Percentiles rank a stretch among this genome's conserved stretches.
phyloP scores from a whole-genome alignment of 2,113 vertebrate species.

The Eretmochelys imbricata region DNA sequence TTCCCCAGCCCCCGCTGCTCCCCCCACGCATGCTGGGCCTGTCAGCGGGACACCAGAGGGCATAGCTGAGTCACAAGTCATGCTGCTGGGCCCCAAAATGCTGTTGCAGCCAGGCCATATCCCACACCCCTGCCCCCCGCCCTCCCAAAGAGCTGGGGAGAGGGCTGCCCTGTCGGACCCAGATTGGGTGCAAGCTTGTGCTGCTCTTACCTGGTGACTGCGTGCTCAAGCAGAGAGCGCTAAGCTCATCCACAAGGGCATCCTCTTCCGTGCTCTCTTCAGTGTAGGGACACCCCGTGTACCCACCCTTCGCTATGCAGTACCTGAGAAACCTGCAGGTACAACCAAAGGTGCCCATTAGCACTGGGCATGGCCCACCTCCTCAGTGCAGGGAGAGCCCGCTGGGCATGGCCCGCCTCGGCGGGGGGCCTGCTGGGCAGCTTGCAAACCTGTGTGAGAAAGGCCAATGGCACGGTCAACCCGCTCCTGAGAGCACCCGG shows the following conservation, averaged over 20 bases:
- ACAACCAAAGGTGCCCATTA: not conserved
- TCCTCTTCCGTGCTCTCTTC: conserved; percentile 19
- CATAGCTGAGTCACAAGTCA: not conserved
- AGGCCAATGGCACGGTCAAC: too few relatives aligned
- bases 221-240: conserved; percentile 35
- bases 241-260: conserved; percentile 7
- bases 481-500: not conserved
- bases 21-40: not conserved
- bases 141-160: conserved; percentile 51
- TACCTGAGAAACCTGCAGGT: conserved; percentile 85
- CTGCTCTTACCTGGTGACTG: conserved; percentile 65
- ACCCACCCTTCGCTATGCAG: conserved; percentile 81
- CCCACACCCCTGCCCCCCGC: not conserved
- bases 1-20: rapidly evolving
- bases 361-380: not conserved
- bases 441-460: too few relatives aligned
- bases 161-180: conserved; percentile 53
- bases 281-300: conserved; percentile 75
- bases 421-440: not conserved
- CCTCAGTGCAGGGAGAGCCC: not conserved
- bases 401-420: not conserved
- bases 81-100: not conserved
- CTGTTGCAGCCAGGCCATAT: not conserved
- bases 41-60: not conserved
- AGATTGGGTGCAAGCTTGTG: not conserved